Percentiles rank a stretch among this genome's conserved stretches.
phyloP scores from a whole-genome alignment of 2,113 vertebrate species.

The Neotragus pygmaeus region DNA sequence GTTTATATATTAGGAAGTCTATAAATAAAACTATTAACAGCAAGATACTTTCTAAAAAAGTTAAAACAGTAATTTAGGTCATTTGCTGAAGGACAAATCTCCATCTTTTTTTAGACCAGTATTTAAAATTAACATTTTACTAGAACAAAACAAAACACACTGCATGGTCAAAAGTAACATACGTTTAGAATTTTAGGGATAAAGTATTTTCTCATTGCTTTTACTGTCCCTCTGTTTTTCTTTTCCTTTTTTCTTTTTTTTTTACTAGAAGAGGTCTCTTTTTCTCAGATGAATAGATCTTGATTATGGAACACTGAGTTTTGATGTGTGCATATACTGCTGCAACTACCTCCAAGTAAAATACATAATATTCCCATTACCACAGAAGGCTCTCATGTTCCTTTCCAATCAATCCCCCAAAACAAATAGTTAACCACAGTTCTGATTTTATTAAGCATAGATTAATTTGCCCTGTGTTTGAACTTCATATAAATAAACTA shows the following conservation, averaged over 20 bases:
- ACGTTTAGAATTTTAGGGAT: neutral
- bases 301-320: neutral
- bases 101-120: neutral
- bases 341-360: neutral
- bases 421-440: neutral
- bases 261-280: neutral
- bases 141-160: neutral
- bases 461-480: neutral
- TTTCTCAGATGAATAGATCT: neutral
- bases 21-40: neutral
- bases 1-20: neutral
- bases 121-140: neutral
- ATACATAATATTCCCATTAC: neutral
- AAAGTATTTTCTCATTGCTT: neutral
- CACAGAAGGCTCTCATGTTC: neutral
- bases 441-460: neutral
- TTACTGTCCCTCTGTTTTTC: neutral
- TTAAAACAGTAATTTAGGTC: neutral
- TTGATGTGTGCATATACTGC: neutral
- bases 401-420: neutral
- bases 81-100: neutral
- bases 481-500: neutral
- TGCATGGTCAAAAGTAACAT: neutral
- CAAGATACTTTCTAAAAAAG: neutral
- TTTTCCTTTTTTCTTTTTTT: neutral